Conservation (phyloP, 30 jellyfish, hydroid and myxozoan species). For the Catostylus mosaicus region DNA sequence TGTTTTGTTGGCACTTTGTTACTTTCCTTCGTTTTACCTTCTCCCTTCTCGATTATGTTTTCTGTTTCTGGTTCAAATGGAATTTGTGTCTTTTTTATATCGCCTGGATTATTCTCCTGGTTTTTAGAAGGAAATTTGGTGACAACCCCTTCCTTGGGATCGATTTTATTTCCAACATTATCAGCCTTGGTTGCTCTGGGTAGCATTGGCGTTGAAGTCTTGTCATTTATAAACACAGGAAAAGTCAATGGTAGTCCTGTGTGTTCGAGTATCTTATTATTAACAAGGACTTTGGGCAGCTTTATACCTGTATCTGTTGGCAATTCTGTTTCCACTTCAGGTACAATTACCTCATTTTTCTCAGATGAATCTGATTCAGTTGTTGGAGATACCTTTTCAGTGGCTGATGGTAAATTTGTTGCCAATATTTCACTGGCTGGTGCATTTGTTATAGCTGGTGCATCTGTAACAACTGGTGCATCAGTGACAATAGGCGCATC, state of each 20-base stretch:
- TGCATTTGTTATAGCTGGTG: neutral
- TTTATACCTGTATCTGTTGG: slow-evolving; percentile 1
- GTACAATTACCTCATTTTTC: neutral
- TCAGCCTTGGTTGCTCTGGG: neutral
- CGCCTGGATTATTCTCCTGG: neutral
- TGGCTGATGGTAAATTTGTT: neutral
- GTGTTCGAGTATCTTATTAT: neutral
- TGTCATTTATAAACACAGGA: neutral
- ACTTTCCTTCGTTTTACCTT: neutral
- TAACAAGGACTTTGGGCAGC: neutral
- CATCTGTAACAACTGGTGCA: neutral
- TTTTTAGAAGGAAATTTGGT: neutral
- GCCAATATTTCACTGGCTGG: neutral
- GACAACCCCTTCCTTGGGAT: neutral
- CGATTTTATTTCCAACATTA: neutral
- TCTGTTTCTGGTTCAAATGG: slow-evolving; percentile 31
- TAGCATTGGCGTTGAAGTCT: neutral
- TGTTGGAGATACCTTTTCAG: neutral
- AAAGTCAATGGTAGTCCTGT: neutral
- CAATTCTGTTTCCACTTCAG: slow-evolving; percentile 9
- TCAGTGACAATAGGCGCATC: slow-evolving; percentile 3
- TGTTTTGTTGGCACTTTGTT: neutral
- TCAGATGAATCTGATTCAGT: neutral
- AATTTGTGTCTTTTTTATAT: neutral
- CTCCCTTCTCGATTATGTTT: neutral